phyloP scores from a whole-genome alignment of 2,888 invertebrate genomes.

The Calameuta filiformis region DNA sequence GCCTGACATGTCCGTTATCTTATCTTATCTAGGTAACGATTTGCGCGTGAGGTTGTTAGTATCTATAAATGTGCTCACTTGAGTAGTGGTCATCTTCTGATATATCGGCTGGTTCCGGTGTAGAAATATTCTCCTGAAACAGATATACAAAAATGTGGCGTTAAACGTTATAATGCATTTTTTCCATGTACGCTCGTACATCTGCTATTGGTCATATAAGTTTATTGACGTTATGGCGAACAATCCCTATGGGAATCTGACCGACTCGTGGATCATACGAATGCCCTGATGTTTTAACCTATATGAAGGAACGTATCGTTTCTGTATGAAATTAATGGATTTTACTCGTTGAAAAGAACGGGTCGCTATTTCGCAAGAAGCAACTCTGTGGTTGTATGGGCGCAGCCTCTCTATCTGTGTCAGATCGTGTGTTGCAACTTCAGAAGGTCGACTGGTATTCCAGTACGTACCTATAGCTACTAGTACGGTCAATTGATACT shows the following conservation, averaged over 20 bases:
- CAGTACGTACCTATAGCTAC: constrained; percentile 19
- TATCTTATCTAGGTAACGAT: not conserved
- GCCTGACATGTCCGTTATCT: not conserved
- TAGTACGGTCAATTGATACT: constrained; percentile 1
- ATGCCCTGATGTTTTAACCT: not conserved
- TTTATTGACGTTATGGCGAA: not conserved
- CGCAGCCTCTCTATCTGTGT: constrained; percentile 60
- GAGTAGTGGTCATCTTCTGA: constrained; percentile 79
- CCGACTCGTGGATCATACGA: not conserved
- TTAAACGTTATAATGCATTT: not conserved
- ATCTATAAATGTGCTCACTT: constrained; percentile 68
- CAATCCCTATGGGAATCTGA: not conserved
- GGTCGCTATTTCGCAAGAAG: constrained; percentile 18
- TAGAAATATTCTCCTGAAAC: constrained; percentile 78
- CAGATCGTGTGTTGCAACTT: constrained; percentile 62
- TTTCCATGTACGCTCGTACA: not conserved
- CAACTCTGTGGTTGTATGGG: constrained; percentile 9
- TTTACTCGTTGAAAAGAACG: constrained; percentile 41
- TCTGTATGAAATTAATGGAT: constrained; percentile 48
- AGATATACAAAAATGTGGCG: constrained; percentile 37
- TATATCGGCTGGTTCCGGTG: constrained; percentile 77
- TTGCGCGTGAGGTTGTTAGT: not conserved
- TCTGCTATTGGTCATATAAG: not conserved
- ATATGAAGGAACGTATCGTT: constrained; percentile 2
- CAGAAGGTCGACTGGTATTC: constrained; percentile 65